Conservation (phyloP, 2,113 vertebrate genomes). For the Porphyrio hochstetteri region DNA sequence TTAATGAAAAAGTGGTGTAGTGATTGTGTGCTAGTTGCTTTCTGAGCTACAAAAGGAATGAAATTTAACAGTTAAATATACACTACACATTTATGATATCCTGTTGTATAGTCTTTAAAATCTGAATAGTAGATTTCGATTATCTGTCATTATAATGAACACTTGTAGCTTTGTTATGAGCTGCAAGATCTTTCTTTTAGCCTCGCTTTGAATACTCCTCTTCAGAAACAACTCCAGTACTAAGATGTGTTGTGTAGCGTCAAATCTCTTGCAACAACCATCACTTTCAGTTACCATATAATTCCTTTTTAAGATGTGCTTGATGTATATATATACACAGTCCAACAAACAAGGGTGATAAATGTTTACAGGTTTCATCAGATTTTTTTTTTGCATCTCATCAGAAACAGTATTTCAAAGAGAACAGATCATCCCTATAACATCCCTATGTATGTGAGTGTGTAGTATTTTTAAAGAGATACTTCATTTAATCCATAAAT, state of each 20-base stretch:
- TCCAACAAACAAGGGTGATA: background rate
- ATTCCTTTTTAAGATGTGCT: background rate
- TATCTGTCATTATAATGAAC: background rate
- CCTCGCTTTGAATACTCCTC: background rate
- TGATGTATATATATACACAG: background rate
- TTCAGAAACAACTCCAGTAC: background rate
- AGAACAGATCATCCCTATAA: background rate
- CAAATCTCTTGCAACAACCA: background rate
- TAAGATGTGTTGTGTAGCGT: background rate
- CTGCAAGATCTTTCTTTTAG: background rate
- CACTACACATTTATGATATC: background rate
- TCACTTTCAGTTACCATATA: background rate
- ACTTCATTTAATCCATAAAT: background rate
- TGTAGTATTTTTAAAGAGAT: slow-evolving; percentile 9
- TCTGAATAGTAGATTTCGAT: background rate
- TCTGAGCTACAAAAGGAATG: background rate
- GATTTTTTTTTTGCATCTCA: slow-evolving; percentile 10
- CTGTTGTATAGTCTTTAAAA: background rate
- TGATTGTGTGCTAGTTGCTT: background rate
- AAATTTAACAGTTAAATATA: background rate
- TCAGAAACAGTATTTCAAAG: background rate
- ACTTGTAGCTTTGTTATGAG: background rate
- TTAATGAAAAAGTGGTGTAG: background rate
- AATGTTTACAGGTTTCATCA: slow-evolving; percentile 11
- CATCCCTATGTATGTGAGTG: background rate